Base-by-base conservation (phyloP, 1,140 invertebrate species). In the Aricia agestis region DNA sequence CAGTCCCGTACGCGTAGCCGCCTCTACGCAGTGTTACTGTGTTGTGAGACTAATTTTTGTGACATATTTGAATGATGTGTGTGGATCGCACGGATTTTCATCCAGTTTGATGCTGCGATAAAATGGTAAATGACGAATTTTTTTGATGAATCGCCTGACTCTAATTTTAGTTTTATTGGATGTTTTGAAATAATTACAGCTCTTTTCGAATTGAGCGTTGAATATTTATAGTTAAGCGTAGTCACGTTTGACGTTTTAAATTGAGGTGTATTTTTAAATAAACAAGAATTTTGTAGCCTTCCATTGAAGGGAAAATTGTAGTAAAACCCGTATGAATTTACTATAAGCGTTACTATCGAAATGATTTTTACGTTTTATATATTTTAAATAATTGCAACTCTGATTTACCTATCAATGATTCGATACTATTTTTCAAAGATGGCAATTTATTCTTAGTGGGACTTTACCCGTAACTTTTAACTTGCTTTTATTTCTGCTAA, bases 31-130 rank as follows among this genome's bases (percentile, higher is more conserved):
- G 80, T 67, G 75, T 57, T 59, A 71, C 9, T 68, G 72, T 72
- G 31, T 58, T 69, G 82, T 66, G 70, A 80, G 73, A 82, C 75
- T 72, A 78, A 77, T 78, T 77, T 70, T 69, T 79, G 82, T 79
- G 80, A 72, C 71, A 79, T 80, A 84, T 78, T 83, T 71, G 72
- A 73, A 81, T 81, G 76, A 83, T 86, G 86, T 89, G 84, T 78
- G 74, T 84, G 76, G 77, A 78, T 73, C 69, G 75, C 61, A 74
- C 73, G 74, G 74, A 77, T 70, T 73, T 76, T 69, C 67, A 74
- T 76, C 72, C 73, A 67, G 81, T 83, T 87, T 88, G 75, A 87
- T 84, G 84, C 79, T 87, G 81, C 74, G 72, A 72, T 83, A 89
- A 82, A 87, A 90, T 90, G 88, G 88, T 90, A 89, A 84, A 36